These are phyloP conservation scores for Drymodes brunneopygia DNA, from an alignment of 2,113 vertebrate genomes.

Conservation along the genomic window DNA sequence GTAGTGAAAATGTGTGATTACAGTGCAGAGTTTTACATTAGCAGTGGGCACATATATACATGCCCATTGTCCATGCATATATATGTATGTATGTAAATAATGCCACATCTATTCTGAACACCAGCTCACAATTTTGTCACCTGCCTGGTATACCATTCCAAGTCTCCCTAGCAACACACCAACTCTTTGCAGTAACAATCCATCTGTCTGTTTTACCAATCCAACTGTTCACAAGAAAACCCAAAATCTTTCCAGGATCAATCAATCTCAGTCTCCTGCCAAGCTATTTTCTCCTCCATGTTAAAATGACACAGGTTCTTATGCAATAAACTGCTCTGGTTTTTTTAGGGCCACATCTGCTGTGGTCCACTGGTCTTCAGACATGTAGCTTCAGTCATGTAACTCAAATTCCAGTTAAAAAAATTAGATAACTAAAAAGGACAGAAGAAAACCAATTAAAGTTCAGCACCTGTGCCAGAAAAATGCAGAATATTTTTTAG, in stretches of 20 bases:
- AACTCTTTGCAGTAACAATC: not conserved
- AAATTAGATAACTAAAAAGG: not conserved
- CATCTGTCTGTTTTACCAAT: conserved; percentile 39
- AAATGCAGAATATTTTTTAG: not conserved
- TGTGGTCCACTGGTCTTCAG: not conserved
- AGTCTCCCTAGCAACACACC: conserved; percentile 45
- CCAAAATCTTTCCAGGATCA: conserved; percentile 51
- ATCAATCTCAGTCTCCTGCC: conserved; percentile 12
- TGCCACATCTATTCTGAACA: not conserved
- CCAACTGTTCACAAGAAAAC: conserved; percentile 55
- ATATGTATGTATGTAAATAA: not conserved
- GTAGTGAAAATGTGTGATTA: not conserved
- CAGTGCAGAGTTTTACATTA: not conserved
- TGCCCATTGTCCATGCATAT: not conserved
- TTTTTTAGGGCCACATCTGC: not conserved
- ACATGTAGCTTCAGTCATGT: too few species aligned
- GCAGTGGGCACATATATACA: not conserved
- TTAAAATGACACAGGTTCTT: not conserved
- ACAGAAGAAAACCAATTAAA: not conserved
- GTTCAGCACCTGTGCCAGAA: not conserved
- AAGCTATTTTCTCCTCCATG: not conserved
- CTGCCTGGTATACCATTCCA: not conserved
- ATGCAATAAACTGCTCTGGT: not conserved
- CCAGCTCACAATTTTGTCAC: not conserved
- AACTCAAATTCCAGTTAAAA: not conserved